Evolutionary conservation across 2,797 vertebrate species (phyloP), one percentile per base, ranked within the genome.

Genomic region (Sparus aurata): DNA sequence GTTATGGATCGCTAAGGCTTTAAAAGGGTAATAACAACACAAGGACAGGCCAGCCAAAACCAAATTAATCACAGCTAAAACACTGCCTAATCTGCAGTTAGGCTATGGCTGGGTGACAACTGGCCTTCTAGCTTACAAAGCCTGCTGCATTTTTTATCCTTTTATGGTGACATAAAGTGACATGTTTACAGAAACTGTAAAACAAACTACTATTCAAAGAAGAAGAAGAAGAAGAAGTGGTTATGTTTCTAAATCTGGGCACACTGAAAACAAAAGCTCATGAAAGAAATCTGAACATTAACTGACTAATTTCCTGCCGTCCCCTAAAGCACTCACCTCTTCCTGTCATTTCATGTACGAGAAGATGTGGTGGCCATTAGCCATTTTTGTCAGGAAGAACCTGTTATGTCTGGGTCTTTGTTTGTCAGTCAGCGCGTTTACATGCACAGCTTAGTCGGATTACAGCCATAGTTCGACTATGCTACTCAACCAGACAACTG

Each of bases 1-100:
- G 16, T 66, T 63, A 70, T 38, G 17, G 73, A 85, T 75, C 72
- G 53, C 54, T 12, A 3, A 15, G 6, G 30, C 43, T 72, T 81
- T 57, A 43, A 80, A 85, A 55, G 65, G 65, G 52, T 81, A 71
- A 73, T 53, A 60, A 58, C 45, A 73, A 71, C 55, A 80, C 75
- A 69, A 75, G 41, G 50, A 65, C 71, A 83, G 62, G 27, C 13
- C 16, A 25, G 22, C 8, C 27, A 72, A 77, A 72, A 67, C 17
- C 27, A 59, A 61, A 83, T 69, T 30, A 74, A 75, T 71, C 62
- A 70, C 38, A 66, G 69, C 62, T 47, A 38, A 73, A 74, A 63
- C n/a, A 20, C n/a, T 73, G 20, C 11, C 70, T 70, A 62, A 80
- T 68, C 63, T 82, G 72, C 62, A 73, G 50, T 73, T 50, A 72